Conservation (phyloP, 2,888 invertebrate species). For the Metopia argyrocephala region DNA sequence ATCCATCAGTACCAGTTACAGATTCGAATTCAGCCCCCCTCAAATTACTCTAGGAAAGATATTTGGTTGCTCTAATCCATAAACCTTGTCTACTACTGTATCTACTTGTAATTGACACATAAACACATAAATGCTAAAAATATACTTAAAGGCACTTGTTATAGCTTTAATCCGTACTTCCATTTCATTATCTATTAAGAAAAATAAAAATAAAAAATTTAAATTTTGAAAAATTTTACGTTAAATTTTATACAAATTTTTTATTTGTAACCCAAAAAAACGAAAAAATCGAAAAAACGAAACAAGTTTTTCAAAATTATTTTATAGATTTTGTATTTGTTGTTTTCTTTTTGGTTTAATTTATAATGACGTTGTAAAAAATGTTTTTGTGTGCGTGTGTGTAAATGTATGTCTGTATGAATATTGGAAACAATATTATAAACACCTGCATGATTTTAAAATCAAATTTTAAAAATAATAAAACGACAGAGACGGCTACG, state of each 20-base stretch:
- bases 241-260: slow-evolving; percentile 65
- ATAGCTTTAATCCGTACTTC: no score
- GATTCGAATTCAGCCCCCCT: no score
- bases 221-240: slow-evolving; percentile 3
- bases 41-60: no score
- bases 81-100: no score
- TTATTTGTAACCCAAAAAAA: slow-evolving; percentile 66
- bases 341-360: slow-evolving; percentile 32
- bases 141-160: no score
- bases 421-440: slow-evolving; percentile 73
- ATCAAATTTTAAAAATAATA: slow-evolving; percentile 56
- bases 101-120: no score
- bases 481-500: slow-evolving; percentile 36
- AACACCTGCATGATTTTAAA: slow-evolving; percentile 75
- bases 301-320: slow-evolving; percentile 58
- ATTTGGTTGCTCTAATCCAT: no score
- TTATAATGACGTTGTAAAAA: slow-evolving; percentile 58
- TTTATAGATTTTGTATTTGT: slow-evolving; percentile 22
- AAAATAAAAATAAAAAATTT: background rate
- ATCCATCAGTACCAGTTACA: no score
- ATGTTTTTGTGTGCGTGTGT: slow-evolving; percentile 18
- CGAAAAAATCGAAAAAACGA: slow-evolving; percentile 65
- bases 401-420: slow-evolving; percentile 42
- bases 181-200: background rate
- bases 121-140: no score